Evolutionary conservation across 2,888 invertebrate species (phyloP), one percentile per base, ranked within the genome.

Genomic region (Aphodius granarius): DNA sequence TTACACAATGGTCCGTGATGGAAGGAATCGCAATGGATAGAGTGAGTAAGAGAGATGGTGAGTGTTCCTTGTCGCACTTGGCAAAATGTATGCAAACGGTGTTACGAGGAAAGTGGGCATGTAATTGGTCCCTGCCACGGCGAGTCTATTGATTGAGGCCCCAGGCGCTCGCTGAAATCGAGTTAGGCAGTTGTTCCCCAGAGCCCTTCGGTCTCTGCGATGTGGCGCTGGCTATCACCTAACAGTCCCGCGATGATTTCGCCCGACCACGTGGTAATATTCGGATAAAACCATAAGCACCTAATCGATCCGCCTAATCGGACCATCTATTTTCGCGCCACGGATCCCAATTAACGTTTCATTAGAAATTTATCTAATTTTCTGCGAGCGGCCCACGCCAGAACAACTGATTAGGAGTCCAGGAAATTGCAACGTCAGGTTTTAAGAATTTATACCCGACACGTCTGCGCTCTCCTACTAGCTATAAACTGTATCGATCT

Each of bases 31-130:
- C n/a, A n/a, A n/a, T n/a, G n/a, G n/a, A n/a, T n/a, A n/a, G n/a
- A n/a, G n/a, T n/a, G 65, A 68, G 18, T 21, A 6, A 19, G 68
- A 68, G 22, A 20, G 68, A 22, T n/a, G n/a, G n/a, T n/a, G 68
- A 21, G 21, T 66, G 65, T 16, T 73, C 73, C 68, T 73, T 72
- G 78, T 78, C 78, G 77, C 78, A 77, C 78, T 78, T 74, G 78
- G 79, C 78, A 86, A 68, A 88, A 88, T 88, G 85, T 88, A 88
- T 88, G 88, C 88, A 88, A 88, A 88, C 87, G 87, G 87, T 86
- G 87, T 88, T 88, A 87, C 86, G 84, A 86, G 86, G 86, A 87
- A 88, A 88, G 88, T 88, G 88, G 87, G 87, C 88, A 87, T 88
- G 87, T 88, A 88, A 88, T 88, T 88, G 88, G 86, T 86, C 86